Evolutionary conservation across 2,888 invertebrate species (phyloP).

Genomic region (Leucania comma): DNA sequence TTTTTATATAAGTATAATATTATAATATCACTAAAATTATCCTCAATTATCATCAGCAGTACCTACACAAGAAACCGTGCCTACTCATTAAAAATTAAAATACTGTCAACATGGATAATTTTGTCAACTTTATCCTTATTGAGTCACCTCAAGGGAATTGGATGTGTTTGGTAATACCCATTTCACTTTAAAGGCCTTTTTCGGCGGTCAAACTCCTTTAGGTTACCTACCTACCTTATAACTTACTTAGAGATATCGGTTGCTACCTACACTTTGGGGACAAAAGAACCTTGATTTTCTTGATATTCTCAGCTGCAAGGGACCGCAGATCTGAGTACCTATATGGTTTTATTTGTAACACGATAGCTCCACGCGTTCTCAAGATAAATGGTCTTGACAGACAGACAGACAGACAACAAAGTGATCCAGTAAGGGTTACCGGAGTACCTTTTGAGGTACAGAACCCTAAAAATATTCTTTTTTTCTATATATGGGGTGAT

Average conservation of each 20-base stretch:
- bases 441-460: no score
- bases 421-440: no score
- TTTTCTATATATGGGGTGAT: no score
- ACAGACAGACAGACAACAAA: no score
- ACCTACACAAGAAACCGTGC: not conserved
- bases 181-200: conserved; percentile 1
- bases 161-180: conserved; percentile 6
- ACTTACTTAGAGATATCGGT: not conserved
- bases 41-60: not conserved
- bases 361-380: no score
- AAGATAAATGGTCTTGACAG: no score
- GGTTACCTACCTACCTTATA: not conserved
- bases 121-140: conserved; percentile 34
- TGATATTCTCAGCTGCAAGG: no score
- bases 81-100: conserved; percentile 25
- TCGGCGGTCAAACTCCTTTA: conserved; percentile 14
- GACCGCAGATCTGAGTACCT: no score
- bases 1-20: no score
- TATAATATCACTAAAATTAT: not conserved
- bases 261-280: not conserved
- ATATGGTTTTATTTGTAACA: no score
- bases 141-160: conserved; percentile 41
- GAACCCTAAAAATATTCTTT: no score
- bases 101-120: conserved; percentile 7
- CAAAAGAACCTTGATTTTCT: no score